These are phyloP conservation scores for Siderastrea radians DNA, from an alignment of 92 coral and sea anemone genomes.

Conservation along the genomic window DNA sequence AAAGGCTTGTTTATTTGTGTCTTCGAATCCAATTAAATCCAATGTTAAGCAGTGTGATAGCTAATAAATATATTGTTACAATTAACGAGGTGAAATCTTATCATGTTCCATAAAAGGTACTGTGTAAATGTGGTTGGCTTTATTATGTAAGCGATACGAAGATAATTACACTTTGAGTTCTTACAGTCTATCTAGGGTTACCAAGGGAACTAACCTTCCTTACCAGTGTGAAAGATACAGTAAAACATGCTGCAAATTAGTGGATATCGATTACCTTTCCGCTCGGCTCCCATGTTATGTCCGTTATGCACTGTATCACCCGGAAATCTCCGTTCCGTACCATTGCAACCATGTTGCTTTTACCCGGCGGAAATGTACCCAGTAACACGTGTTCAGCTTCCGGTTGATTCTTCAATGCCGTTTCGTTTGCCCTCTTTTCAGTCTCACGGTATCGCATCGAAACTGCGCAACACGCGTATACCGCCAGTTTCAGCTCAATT, in stretches of 20 bases:
- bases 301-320: constrained; percentile 23
- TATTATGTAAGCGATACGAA: constrained; percentile 56
- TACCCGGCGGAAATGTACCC: constrained; percentile 25
- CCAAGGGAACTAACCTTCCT: constrained; percentile 18
- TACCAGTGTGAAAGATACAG: background rate
- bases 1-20: background rate
- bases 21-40: background rate
- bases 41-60: constrained; percentile 3
- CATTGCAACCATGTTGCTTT: constrained; percentile 24
- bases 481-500: background rate
- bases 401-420: background rate
- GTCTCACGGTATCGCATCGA: constrained; percentile 2
- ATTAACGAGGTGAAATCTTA: constrained; percentile 20
- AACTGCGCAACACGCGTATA: background rate
- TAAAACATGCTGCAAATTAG: constrained; percentile 18
- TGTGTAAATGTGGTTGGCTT: constrained; percentile 37
- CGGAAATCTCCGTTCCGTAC: constrained; percentile 9
- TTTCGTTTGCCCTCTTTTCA: constrained; percentile 5
- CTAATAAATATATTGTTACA: constrained; percentile 17
- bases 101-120: constrained; percentile 38
- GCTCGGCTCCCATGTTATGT: constrained; percentile 13
- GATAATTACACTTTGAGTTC: constrained; percentile 29
- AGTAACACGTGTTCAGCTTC: constrained; percentile 13
- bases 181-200: constrained; percentile 10
- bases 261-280: constrained; percentile 23